A percentile compares a stretch with the other conserved stretches of the same genome.
Conservation (phyloP, 2,113 vertebrate species). For the Puntigrus tetrazona region DNA sequence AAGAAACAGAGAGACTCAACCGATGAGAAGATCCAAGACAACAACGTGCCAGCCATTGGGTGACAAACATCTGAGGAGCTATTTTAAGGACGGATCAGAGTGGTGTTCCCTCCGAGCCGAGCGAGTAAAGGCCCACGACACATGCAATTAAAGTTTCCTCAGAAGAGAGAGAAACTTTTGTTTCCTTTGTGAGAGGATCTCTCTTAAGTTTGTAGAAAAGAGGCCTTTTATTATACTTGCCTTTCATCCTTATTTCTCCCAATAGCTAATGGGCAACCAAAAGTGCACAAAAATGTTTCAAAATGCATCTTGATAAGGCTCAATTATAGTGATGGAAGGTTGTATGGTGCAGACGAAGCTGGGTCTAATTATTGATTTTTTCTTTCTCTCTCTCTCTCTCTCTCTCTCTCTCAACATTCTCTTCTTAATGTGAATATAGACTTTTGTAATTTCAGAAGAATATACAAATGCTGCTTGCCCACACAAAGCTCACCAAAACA, state of each 20-base stretch:
- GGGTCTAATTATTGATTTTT: slow-evolving; percentile 59
- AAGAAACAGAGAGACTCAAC: slow-evolving; percentile 39
- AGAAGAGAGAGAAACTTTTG: slow-evolving; percentile 57
- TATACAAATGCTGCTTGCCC: background rate
- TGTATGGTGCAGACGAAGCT: slow-evolving; percentile 56
- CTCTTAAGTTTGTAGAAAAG: slow-evolving; percentile 66
- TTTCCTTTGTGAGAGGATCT: slow-evolving; percentile 58
- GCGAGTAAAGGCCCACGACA: slow-evolving; percentile 55
- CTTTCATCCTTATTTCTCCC: slow-evolving; percentile 70
- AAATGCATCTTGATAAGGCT: slow-evolving; percentile 64
- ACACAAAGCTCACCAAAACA: background rate
- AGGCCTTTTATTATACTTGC: slow-evolving; percentile 61
- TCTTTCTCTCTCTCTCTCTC: background rate
- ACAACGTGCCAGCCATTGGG: slow-evolving; percentile 64
- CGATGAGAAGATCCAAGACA: slow-evolving; percentile 43
- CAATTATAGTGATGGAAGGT: slow-evolving; percentile 65
- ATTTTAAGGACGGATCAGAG: slow-evolving; percentile 71
- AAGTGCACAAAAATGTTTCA: slow-evolving; percentile 63
- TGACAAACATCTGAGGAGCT: slow-evolving; percentile 69
- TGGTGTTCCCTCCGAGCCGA: slow-evolving; percentile 53
- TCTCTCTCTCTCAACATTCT: background rate
- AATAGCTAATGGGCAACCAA: slow-evolving; percentile 70
- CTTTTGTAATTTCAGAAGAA: background rate
- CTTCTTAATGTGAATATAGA: background rate
- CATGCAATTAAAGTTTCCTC: slow-evolving; percentile 70